Conservation (phyloP, 2,797 vertebrate species). For the Hoplostethus mediterraneus region DNA sequence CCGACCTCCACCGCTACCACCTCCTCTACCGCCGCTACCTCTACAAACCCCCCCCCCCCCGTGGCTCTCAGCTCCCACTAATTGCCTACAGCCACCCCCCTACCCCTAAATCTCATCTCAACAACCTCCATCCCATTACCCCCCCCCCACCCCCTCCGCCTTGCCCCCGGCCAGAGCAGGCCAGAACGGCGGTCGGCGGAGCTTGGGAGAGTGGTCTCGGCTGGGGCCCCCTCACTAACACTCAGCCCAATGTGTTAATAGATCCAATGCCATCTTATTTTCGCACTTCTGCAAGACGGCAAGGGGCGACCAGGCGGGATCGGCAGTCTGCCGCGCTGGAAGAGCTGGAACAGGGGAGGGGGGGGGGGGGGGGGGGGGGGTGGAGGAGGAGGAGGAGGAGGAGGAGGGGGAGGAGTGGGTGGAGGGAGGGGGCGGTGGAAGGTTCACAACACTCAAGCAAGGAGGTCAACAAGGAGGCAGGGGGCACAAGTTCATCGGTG, state of each 20-base stretch:
- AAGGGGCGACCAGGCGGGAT: conserved; percentile 85
- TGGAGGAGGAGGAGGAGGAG: conserved; percentile 25
- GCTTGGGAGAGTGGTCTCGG: conserved; percentile 81
- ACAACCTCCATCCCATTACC: neutral
- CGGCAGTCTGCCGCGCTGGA: conserved; percentile 77
- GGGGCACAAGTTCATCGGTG: conserved; percentile 88
- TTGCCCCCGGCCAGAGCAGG: conserved; percentile 67
- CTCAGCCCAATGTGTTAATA: conserved; percentile 91
- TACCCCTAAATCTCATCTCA: neutral
- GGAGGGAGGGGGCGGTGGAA: conserved; percentile 70
- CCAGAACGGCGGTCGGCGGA: conserved; percentile 71
- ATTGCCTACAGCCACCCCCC: conserved; percentile 64
- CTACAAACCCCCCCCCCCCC: conserved; percentile 32
- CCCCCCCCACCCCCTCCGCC: conserved; percentile 49
- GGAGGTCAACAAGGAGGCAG: conserved; percentile 88
- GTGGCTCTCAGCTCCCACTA: conserved; percentile 64
- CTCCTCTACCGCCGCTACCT: conserved; percentile 10
- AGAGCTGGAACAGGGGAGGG: conserved; percentile 78
- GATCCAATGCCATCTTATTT: conserved; percentile 92
- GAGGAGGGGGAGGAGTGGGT: conserved; percentile 58
- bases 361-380: conserved; percentile 61
- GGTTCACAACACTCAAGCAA: conserved; percentile 72
- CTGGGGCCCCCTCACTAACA: conserved; percentile 83
- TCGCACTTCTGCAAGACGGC: conserved; percentile 89
- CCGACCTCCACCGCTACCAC: conserved; percentile 5